phyloP scores from a whole-genome alignment of 2,797 vertebrate species.

The Heterohyrax brucei region DNA sequence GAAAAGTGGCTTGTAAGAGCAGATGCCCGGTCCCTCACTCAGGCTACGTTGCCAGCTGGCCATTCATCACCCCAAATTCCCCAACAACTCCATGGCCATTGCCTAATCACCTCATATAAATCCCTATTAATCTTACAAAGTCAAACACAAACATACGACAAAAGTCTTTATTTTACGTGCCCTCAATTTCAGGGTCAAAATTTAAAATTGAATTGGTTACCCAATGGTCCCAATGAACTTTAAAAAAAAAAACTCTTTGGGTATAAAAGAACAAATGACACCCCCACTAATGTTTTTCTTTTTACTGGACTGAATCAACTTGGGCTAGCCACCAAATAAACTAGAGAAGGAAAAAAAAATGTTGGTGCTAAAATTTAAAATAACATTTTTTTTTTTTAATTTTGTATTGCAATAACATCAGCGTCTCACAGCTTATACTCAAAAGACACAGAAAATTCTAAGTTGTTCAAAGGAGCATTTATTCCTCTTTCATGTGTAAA shows the following conservation, averaged over 20 bases:
- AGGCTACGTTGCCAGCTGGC: conserved; percentile 73
- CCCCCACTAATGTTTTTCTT: conserved; percentile 55
- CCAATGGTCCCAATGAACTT: conserved; percentile 43
- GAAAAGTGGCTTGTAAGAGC: conserved; percentile 80
- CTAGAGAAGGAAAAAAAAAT: conserved; percentile 73
- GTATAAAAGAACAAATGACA: conserved; percentile 76
- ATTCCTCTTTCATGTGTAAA: conserved; percentile 72
- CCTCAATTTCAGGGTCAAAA: conserved; percentile 77
- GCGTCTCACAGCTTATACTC: conserved; percentile 65
- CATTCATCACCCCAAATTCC: conserved; percentile 82
- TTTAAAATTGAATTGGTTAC: conserved; percentile 63
- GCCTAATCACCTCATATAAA: conserved; percentile 81
- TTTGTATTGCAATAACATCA: conserved; percentile 46
- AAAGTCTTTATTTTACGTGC: conserved; percentile 78
- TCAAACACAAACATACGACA: conserved; percentile 80
- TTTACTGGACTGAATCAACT: conserved; percentile 8
- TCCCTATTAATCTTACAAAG: conserved; percentile 83
- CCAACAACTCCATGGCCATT: conserved; percentile 72
- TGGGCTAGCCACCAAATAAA: conserved; percentile 65
- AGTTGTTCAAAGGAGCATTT: conserved; percentile 67
- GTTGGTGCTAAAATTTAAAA: conserved; percentile 41
- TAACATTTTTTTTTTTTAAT: not conserved
- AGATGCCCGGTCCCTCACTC: conserved; percentile 61
- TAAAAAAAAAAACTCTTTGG: not conserved
- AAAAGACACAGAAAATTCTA: conserved; percentile 72